phyloP scores from a whole-genome alignment of 2,797 vertebrate species.

The Tragopan temminckii region DNA sequence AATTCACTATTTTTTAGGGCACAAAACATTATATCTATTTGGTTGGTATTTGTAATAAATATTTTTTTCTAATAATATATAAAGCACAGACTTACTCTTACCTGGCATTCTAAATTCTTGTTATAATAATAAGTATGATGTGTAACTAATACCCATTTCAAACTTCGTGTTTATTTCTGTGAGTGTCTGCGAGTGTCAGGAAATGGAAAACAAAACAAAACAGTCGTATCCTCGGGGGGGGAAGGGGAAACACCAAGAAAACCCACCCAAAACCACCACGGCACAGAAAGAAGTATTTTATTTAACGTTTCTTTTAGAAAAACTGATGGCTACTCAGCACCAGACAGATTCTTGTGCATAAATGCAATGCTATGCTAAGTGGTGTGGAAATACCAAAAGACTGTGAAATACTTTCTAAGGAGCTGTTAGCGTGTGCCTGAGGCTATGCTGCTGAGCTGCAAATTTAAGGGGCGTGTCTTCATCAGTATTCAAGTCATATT shows the following conservation, averaged over 20 bases:
- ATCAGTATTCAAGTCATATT: slow-evolving; percentile 30
- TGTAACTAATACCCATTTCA: neutral
- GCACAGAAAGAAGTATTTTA: neutral
- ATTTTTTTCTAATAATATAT: neutral
- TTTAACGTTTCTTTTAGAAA: neutral
- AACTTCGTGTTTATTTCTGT: neutral
- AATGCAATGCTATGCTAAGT: slow-evolving; percentile 23
- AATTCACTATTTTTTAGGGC: neutral
- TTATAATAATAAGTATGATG: neutral
- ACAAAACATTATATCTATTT: neutral
- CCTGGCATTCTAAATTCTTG: neutral
- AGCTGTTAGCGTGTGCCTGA: slow-evolving; percentile 23
- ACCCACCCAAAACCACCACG: neutral
- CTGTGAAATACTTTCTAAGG: slow-evolving; percentile 47
- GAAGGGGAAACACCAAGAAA: neutral
- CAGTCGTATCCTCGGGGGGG: neutral
- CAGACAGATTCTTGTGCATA: slow-evolving; percentile 7
- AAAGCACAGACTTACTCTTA: neutral
- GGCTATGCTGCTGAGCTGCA: slow-evolving; percentile 45
- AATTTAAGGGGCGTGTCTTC: slow-evolving; percentile 26
- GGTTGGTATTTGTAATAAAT: neutral
- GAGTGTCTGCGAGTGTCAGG: neutral
- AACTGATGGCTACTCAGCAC: slow-evolving; percentile 1
- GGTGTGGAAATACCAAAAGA: slow-evolving; percentile 38
- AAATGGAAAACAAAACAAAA: neutral